These are phyloP conservation scores for Orthochromis indermauri DNA, from an alignment of 2,113 vertebrate species.

Conservation along the genomic window DNA sequence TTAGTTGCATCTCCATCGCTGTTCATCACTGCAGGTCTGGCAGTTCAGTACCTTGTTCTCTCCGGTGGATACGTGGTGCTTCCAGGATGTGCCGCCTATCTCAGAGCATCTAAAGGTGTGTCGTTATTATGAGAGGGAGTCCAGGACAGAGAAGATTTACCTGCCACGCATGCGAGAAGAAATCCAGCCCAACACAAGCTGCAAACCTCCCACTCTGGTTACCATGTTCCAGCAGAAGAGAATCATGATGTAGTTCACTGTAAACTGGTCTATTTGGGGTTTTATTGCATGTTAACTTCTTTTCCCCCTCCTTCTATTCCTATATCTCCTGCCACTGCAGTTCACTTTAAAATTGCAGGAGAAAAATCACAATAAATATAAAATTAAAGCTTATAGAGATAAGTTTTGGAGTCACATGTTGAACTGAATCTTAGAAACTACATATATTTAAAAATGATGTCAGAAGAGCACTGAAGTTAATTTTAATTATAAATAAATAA, in stretches of 20 bases:
- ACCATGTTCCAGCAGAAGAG: slow-evolving; percentile 35
- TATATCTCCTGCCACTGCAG: background rate
- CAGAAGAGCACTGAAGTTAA: background rate
- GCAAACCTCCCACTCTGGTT: slow-evolving; percentile 35
- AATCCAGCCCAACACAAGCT: background rate
- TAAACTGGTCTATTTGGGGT: background rate
- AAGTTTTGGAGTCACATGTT: background rate
- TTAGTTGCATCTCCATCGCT: background rate
- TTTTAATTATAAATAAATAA: background rate
- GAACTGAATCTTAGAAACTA: background rate
- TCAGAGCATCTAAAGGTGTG: slow-evolving; percentile 85
- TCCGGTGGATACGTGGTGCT: slow-evolving; percentile 79
- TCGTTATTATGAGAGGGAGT: slow-evolving; percentile 77
- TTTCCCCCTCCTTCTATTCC: background rate
- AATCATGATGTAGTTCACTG: slow-evolving; percentile 29
- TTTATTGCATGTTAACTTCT: background rate
- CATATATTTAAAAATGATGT: background rate
- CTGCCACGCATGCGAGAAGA: slow-evolving; percentile 65
- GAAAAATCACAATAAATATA: background rate
- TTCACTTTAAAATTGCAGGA: background rate
- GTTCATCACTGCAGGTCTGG: slow-evolving; percentile 73
- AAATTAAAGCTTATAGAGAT: background rate
- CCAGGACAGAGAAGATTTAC: slow-evolving; percentile 69
- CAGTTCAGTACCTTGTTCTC: slow-evolving; percentile 90
- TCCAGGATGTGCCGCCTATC: slow-evolving; percentile 67